Evolutionary conservation across 2,113 vertebrate species (phyloP).

Genomic region (Cettia cetti): DNA sequence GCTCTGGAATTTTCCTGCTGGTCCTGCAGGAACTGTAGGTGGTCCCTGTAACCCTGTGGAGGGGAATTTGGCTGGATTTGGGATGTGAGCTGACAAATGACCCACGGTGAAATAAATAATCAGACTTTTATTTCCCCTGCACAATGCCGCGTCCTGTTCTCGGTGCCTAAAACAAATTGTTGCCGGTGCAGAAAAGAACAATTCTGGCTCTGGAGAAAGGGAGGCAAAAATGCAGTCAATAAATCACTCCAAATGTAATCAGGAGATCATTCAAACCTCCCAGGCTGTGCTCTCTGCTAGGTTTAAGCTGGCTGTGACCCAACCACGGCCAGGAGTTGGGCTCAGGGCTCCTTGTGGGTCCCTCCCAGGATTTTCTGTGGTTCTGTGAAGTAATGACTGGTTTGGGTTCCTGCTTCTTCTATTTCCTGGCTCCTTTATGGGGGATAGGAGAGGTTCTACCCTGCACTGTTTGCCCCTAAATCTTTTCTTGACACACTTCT

Average conservation of each 20-base stretch:
- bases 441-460: not conserved
- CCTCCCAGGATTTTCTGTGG: not conserved
- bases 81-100: not conserved
- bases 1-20: not conserved
- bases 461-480: not conserved
- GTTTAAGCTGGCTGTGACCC: not conserved
- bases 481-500: not conserved
- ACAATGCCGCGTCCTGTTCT: not conserved
- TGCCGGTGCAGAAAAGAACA: not conserved
- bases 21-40: not conserved
- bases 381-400: fast-evolving
- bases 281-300: not conserved
- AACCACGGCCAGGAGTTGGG: not conserved
- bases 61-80: not conserved
- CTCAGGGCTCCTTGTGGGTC: not conserved
- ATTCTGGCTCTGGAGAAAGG: not conserved
- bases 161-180: not conserved
- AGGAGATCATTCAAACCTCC: not conserved
- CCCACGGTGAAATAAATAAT: not conserved
- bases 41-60: not conserved
- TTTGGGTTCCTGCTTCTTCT: not conserved
- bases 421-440: not conserved
- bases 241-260: not conserved
- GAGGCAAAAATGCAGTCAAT: not conserved
- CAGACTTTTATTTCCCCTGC: not conserved